These are phyloP conservation scores for Macaria liturata DNA, from an alignment of 2,888 invertebrate species.

Conservation along the genomic window DNA sequence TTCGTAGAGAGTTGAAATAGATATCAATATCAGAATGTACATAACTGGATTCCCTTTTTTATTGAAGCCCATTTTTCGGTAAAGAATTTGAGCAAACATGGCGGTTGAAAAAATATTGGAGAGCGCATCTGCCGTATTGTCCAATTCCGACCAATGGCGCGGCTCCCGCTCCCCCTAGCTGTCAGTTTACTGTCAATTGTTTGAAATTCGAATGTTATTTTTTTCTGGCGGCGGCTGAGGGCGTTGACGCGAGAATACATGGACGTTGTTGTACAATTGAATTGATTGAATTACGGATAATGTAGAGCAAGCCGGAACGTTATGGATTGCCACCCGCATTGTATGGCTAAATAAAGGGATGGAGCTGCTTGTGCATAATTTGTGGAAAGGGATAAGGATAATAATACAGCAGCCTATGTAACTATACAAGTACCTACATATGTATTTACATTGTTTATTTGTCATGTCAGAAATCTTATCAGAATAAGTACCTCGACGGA, in stretches of 20 bases:
- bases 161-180: slow-evolving; percentile 77
- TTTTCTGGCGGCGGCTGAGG: slow-evolving; percentile 61
- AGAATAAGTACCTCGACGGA: no score
- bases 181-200: slow-evolving; percentile 76
- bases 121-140: slow-evolving; percentile 80
- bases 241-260: slow-evolving; percentile 76
- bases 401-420: no score
- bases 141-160: slow-evolving; percentile 74
- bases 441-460: no score
- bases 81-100: slow-evolving; percentile 76
- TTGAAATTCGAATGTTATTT: slow-evolving; percentile 69
- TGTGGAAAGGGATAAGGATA: neutral
- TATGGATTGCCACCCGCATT: slow-evolving; percentile 79
- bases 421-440: no score
- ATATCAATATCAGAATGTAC: neutral
- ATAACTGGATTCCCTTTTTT: slow-evolving; percentile 26
- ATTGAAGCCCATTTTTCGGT: slow-evolving; percentile 58
- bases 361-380: slow-evolving; percentile 21
- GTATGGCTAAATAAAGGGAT: slow-evolving; percentile 58
- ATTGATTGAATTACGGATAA: slow-evolving; percentile 80
- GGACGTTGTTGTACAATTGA: slow-evolving; percentile 77
- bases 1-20: slow-evolving; percentile 40
- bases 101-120: slow-evolving; percentile 57
- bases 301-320: slow-evolving; percentile 60
- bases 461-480: no score